Percentiles rank a stretch among this genome's conserved stretches.
These are phyloP conservation scores for Steatornis caripensis DNA, from an alignment of 2,113 vertebrate genomes.

Conservation along the genomic window DNA sequence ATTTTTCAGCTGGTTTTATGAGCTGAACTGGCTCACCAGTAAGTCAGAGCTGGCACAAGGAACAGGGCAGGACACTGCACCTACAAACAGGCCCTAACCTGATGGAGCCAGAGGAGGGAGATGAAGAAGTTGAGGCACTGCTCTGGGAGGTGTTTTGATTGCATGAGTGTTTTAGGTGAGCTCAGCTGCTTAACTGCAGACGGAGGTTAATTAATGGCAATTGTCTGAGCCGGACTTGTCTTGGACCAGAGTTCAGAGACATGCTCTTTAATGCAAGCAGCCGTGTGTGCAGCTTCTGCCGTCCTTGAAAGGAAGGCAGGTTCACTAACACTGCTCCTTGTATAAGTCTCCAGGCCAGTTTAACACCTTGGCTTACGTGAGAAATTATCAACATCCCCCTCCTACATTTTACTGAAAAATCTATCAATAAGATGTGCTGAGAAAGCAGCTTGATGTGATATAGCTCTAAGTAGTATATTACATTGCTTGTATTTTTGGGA, in stretches of 20 bases:
- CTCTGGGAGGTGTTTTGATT: not conserved
- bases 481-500: not conserved
- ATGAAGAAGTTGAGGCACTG: not conserved
- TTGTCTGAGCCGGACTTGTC: not conserved
- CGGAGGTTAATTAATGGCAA: not conserved
- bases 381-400: not conserved
- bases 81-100: not conserved
- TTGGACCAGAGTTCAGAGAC: not conserved
- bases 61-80: not conserved
- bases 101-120: not conserved
- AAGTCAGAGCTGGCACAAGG: not conserved
- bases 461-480: not conserved
- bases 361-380: not conserved
- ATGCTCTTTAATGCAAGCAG: not conserved
- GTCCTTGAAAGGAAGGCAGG: not conserved
- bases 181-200: slow-evolving; percentile 8
- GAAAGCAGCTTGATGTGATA: not conserved
- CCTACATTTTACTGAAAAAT: not conserved
- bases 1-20: not conserved
- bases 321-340: not conserved
- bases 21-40: not conserved
- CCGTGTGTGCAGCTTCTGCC: not conserved
- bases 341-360: not conserved
- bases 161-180: not conserved
- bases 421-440: not conserved